These are phyloP conservation scores for Aelia acuminata DNA, from an alignment of 2,888 invertebrate genomes.

Conservation along the genomic window DNA sequence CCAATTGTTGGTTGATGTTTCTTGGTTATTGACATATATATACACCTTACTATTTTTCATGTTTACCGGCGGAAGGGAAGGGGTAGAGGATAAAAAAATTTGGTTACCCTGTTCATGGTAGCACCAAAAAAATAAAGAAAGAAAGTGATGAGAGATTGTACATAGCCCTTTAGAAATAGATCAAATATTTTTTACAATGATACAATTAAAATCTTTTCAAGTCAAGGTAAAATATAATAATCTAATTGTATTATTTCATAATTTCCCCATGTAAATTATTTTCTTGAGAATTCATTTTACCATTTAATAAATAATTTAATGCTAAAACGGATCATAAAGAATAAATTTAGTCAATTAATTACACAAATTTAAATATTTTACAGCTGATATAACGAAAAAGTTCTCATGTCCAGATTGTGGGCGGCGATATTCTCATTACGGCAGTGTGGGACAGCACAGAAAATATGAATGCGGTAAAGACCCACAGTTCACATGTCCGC, in stretches of 20 bases:
- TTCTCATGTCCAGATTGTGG: conserved; percentile 50
- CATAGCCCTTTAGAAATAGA: too few relatives aligned
- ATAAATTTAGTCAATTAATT: neutral
- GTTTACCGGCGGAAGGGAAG: too few relatives aligned
- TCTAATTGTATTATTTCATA: neutral
- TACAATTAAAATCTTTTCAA: too few relatives aligned
- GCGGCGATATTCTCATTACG: neutral
- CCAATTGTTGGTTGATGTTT: too few relatives aligned
- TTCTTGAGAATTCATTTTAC: neutral
- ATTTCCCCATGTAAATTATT: neutral
- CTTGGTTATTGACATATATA: too few relatives aligned
- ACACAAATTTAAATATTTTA: neutral
- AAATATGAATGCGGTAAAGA: conserved; percentile 51
- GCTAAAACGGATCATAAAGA: neutral
- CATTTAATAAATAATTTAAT: neutral
- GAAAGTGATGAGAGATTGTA: too few relatives aligned
- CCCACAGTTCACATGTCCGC: conserved; percentile 45
- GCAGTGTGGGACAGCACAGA: conserved; percentile 18
- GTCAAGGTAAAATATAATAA: neutral
- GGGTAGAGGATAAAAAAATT: too few relatives aligned
- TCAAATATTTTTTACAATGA: too few relatives aligned
- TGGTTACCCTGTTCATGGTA: too few relatives aligned
- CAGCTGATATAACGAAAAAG: conserved; percentile 22
- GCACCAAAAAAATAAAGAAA: too few relatives aligned
- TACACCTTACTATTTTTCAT: too few relatives aligned